Evolutionary conservation across 2,888 invertebrate genomes (phyloP).

Genomic region (Itoplectis maculator): DNA sequence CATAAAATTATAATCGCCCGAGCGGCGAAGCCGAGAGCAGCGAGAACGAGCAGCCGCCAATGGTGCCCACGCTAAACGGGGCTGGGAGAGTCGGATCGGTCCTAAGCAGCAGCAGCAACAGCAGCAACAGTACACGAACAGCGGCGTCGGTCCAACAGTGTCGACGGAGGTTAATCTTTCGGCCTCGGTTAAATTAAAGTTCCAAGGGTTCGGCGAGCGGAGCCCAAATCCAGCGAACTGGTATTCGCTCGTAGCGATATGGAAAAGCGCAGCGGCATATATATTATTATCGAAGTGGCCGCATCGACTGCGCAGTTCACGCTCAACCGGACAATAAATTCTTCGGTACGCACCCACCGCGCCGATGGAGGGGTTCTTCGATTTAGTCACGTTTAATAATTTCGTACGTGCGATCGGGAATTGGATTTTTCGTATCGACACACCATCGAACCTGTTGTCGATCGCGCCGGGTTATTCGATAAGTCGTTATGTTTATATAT

Average conservation of each 20-base stretch:
- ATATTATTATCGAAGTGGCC: slow-evolving; percentile 21
- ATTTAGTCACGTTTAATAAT: slow-evolving; percentile 64
- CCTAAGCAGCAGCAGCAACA: slow-evolving; percentile 2
- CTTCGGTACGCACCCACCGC: slow-evolving; percentile 35
- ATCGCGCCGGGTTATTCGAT: background rate
- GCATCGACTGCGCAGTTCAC: slow-evolving; percentile 1
- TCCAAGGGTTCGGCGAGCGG: slow-evolving; percentile 37
- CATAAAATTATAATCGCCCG: slow-evolving; percentile 49
- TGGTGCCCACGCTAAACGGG: slow-evolving; percentile 41
- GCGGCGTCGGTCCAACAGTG: too few relatives aligned
- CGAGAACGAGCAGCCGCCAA: slow-evolving; percentile 21
- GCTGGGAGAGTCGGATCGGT: background rate
- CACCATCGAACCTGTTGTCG: background rate
- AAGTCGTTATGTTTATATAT: background rate
- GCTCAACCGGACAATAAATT: slow-evolving; percentile 15
- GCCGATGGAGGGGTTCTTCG: slow-evolving; percentile 18
- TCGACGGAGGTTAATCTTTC: slow-evolving; percentile 46
- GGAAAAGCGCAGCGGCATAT: slow-evolving; percentile 18
- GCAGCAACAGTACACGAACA: too few relatives aligned
- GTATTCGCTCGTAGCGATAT: background rate
- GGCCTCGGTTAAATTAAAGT: slow-evolving; percentile 50
- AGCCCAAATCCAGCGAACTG: background rate
- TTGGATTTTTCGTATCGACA: slow-evolving; percentile 44
- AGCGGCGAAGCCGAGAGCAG: too few relatives aligned
- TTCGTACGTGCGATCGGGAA: slow-evolving; percentile 55